Evolutionary conservation across 2,113 vertebrate genomes (phyloP), one percentile per base, ranked within the genome.

Genomic region (Chunga burmeisteri): DNA sequence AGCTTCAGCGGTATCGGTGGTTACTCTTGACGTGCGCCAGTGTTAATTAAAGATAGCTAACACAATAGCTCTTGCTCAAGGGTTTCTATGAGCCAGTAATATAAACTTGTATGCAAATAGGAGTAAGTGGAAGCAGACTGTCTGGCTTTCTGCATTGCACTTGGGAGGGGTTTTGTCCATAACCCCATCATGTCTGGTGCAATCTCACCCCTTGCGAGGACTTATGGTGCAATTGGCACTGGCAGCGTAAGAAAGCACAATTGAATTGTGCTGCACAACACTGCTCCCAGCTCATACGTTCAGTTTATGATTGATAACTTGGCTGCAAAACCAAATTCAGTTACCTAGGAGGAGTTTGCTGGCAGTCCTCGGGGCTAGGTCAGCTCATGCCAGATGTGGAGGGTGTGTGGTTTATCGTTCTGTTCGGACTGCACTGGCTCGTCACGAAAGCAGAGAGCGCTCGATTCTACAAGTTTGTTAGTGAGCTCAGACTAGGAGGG

Each of bases 11-110:
- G 7, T 49, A 84, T 84, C 1, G 2, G 12, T 73, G 14, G 30
- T 81, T 74, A 22, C 16, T 38, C 30, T 78, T 74, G 42, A 49
- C 19, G 34, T 0, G 0, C 0, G 0, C 0, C 4, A 56, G 13
- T 15, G n/a, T 55, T 84, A 65, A 58, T 92, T 50, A 65, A 75
- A 23, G 61, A 42, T 17, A 56, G 9, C 2, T 81, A 22, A 56
- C 36, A 23, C 17, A 17, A n/a, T 7, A 52, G 16, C 4, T 78
- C n/a, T 85, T 22, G 13, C 42, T 71, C 47, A 67, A 55, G 29
- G 15, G 16, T 67, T 90, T 90, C 47, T 30, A 1, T 52, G 52
- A 72, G 15, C 55, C 68, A 6, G 23, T 26, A 30, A 15, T 38
- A 63, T 10, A 78, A 81, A 74, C 11, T 29, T 13, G 2, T 47